Evolutionary conservation across 2,113 vertebrate species (phyloP).

Genomic region (Protobothrops flavoviridis): DNA sequence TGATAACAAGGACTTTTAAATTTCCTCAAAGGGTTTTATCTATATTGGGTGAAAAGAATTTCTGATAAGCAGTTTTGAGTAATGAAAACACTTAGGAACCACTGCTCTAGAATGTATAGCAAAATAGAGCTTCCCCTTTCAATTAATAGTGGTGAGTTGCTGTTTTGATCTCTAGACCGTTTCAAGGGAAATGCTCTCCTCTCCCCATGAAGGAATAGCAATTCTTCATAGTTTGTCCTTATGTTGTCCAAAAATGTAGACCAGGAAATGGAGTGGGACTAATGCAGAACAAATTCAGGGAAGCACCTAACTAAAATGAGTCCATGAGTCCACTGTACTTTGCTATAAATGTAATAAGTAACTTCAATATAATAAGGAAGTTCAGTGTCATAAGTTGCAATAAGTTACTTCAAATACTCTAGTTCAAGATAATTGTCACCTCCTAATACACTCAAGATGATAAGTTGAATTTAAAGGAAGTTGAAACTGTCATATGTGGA

Average conservation of each 20-base stretch:
- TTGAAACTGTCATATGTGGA: not conserved
- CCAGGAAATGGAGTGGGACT: not conserved
- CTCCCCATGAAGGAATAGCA: not conserved
- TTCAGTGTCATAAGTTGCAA: not conserved
- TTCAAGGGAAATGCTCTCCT: not conserved
- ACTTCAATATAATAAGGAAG: not conserved
- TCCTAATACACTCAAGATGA: not conserved
- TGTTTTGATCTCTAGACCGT: not conserved
- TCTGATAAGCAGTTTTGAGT: not conserved
- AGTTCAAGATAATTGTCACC: not conserved
- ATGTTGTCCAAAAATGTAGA: not conserved
- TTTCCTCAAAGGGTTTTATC: not conserved
- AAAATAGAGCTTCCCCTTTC: not conserved
- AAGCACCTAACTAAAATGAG: not conserved
- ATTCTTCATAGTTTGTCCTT: not conserved
- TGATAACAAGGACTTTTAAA: not conserved
- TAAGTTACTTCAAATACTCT: not conserved
- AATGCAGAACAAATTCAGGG: not conserved
- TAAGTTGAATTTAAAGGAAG: not conserved
- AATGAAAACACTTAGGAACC: not conserved
- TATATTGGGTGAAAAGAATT: not conserved
- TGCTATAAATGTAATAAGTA: not conserved
- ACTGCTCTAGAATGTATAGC: not conserved
- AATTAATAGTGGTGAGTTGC: not conserved
- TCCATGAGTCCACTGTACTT: not conserved